Evolutionary conservation across 92 coral and sea anemone genomes (phyloP).

Genomic region (Epizoanthus rinbou): DNA sequence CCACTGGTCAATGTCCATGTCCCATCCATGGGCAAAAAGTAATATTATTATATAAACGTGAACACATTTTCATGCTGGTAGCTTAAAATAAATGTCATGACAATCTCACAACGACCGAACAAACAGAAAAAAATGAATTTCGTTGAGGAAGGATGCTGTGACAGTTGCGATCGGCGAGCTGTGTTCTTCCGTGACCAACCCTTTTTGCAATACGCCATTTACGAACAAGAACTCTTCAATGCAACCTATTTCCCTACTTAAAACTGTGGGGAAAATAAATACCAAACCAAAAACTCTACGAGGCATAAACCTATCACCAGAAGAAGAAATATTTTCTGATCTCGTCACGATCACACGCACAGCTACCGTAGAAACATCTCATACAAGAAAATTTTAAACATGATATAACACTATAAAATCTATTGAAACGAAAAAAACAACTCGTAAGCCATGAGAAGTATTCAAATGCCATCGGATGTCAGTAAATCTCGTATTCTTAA

Average conservation of each 20-base stretch:
- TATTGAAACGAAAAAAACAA: neutral
- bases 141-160: too few relatives aligned
- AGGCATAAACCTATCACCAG: conserved; percentile 15
- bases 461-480: neutral
- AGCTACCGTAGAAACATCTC: neutral
- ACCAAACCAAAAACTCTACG: neutral
- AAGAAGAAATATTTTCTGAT: conserved; percentile 6
- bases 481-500: neutral
- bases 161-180: too few relatives aligned
- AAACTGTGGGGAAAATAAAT: too few relatives aligned
- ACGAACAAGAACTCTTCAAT: too few relatives aligned
- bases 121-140: too few relatives aligned
- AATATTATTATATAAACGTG: neutral
- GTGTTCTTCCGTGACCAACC: too few relatives aligned
- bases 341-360: neutral
- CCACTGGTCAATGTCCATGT: neutral
- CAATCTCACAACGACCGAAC: too few relatives aligned
- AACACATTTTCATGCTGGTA: neutral
- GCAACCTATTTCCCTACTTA: too few relatives aligned
- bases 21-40: neutral
- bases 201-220: too few relatives aligned
- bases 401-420: neutral
- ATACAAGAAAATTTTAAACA: neutral
- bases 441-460: neutral
- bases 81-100: neutral